Evolutionary conservation across 2,888 invertebrate genomes (phyloP).

Genomic region (Caenorhabditis japonica): DNA sequence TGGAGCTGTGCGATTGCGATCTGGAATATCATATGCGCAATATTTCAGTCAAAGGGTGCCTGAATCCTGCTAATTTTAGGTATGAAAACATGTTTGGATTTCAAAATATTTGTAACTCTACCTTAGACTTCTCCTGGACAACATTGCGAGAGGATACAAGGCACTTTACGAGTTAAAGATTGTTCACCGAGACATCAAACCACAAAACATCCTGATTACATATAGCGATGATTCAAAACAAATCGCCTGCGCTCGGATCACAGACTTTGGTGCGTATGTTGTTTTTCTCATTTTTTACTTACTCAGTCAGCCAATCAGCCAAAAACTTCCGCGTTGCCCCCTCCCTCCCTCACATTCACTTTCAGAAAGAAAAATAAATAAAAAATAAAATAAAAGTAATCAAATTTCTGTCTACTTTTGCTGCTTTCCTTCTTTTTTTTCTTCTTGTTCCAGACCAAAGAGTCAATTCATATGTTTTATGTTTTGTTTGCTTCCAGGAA

Average conservation of each 20-base stretch:
- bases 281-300: conserved; percentile 8
- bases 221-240: conserved; percentile 57
- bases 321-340: conserved; percentile 10
- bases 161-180: conserved; percentile 72
- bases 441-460: conserved; percentile 8
- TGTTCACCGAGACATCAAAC: conserved; percentile 77
- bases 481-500: conserved; percentile 59
- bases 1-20: conserved; percentile 74
- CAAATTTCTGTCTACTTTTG: conserved; percentile 2
- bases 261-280: conserved; percentile 70
- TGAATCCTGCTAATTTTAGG: conserved; percentile 68
- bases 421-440: conserved; percentile 4
- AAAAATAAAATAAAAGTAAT: conserved; percentile 5
- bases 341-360: too few relatives aligned
- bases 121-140: conserved; percentile 68
- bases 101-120: conserved; percentile 5
- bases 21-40: conserved; percentile 69
- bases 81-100: conserved; percentile 46
- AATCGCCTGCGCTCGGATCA: conserved; percentile 70
- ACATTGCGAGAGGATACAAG: conserved; percentile 74
- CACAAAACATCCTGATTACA: conserved; percentile 74
- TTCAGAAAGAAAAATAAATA: too few relatives aligned
- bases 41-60: conserved; percentile 59
- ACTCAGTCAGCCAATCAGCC: too few relatives aligned
- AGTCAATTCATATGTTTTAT: neutral